phyloP scores from a whole-genome alignment of 2,797 vertebrate genomes.

The Malurus leucopterus region DNA sequence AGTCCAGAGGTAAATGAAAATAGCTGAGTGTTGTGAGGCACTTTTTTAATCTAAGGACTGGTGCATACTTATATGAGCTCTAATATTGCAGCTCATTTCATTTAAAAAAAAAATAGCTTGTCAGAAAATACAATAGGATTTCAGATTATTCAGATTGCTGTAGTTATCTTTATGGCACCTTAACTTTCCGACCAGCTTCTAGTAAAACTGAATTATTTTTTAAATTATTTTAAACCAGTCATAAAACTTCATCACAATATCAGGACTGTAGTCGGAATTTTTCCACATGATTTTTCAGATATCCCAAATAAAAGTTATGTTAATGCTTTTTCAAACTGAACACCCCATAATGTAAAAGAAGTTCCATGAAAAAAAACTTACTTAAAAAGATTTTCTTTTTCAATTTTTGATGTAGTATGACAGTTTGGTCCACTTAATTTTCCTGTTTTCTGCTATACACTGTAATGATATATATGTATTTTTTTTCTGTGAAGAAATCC shows the following conservation, averaged over 20 bases:
- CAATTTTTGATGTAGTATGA: neutral
- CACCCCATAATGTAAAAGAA: neutral
- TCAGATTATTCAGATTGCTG: neutral
- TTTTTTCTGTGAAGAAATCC: neutral
- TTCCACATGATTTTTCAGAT: neutral
- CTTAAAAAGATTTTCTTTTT: neutral
- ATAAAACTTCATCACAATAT: neutral
- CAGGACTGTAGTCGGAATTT: neutral
- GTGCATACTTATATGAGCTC: neutral
- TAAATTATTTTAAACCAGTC: neutral
- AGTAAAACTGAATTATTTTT: neutral
- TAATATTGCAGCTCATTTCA: neutral
- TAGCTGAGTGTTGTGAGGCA: neutral
- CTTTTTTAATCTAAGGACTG: neutral
- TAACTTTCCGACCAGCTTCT: neutral
- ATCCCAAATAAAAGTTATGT: neutral
- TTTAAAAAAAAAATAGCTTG: neutral
- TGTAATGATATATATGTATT: neutral
- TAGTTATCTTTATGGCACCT: neutral
- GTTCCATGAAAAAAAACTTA: neutral
- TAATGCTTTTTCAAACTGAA: neutral
- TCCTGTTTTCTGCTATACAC: neutral
- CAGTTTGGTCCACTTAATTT: neutral
- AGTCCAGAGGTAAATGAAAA: conserved; percentile 87
- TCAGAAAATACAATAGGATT: neutral